A percentile compares a stretch with the other conserved stretches of the same genome.
Evolutionary conservation across 2,797 vertebrate genomes (phyloP).

Genomic region (Catharus ustulatus): DNA sequence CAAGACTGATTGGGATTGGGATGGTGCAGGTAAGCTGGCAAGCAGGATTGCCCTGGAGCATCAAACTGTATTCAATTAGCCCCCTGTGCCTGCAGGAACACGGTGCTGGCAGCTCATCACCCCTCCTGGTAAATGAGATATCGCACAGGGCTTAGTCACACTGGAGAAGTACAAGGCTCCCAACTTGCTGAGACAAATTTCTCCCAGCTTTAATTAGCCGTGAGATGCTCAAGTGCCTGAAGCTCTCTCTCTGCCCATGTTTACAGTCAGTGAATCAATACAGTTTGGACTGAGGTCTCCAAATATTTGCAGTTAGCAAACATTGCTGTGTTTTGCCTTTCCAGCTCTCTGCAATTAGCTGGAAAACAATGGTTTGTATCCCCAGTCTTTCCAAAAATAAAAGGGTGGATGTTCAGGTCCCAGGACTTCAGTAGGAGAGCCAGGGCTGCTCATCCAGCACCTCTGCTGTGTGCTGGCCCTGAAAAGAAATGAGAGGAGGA

Average conservation of each 20-base stretch:
- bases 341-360: not conserved
- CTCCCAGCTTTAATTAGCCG: slow-evolving; percentile 23
- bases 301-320: slow-evolving; percentile 45
- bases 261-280: not conserved
- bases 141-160: not conserved
- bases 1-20: not conserved
- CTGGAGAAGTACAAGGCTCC: not conserved
- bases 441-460: not conserved
- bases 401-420: not conserved
- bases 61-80: not conserved
- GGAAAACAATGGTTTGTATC: not conserved
- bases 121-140: slow-evolving; percentile 30
- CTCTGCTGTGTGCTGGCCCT: not conserved
- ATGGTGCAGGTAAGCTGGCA: not conserved
- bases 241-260: not conserved
- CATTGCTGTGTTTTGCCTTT: not conserved
- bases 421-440: not conserved
- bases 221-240: slow-evolving; percentile 18
- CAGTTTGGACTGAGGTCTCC: slow-evolving; percentile 17
- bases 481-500: not conserved
- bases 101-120: slow-evolving; percentile 21
- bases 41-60: not conserved
- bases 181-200: slow-evolving; percentile 59
- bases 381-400: not conserved
- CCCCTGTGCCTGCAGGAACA: not conserved